Evolutionary conservation across 2,888 invertebrate species (phyloP).

Genomic region (Beris chalybata): DNA sequence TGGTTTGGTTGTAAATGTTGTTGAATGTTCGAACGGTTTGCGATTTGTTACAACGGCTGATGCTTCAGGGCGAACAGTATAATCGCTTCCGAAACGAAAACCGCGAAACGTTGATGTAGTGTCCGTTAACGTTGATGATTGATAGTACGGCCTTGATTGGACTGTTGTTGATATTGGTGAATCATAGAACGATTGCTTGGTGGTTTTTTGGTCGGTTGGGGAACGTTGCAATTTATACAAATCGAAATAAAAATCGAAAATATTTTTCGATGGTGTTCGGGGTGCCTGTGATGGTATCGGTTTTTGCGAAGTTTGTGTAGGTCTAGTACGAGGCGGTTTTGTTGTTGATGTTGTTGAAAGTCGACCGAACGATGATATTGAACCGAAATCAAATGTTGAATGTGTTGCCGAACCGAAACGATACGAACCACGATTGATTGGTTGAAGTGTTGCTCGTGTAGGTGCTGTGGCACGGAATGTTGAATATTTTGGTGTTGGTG

Average conservation of each 20-base stretch:
- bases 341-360: slow-evolving; percentile 18
- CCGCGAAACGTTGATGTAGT: slow-evolving; percentile 10
- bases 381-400: too few relatives aligned
- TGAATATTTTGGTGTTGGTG: too few relatives aligned
- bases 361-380: not conserved
- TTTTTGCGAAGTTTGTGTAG: not conserved
- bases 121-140: not conserved
- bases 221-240: slow-evolving; percentile 24
- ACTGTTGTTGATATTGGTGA: not conserved
- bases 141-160: not conserved
- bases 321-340: not conserved
- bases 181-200: not conserved
- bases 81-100: slow-evolving; percentile 13
- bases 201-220: not conserved
- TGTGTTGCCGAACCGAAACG: too few relatives aligned
- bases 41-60: not conserved
- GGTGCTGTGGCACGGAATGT: too few relatives aligned
- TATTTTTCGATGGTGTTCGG: slow-evolving; percentile 6
- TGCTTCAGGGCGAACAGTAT: too few relatives aligned
- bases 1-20: not conserved
- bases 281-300: not conserved
- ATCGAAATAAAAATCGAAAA: slow-evolving; percentile 33
- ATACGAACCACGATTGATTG: too few relatives aligned
- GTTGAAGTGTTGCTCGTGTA: too few relatives aligned
- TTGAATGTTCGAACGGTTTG: not conserved